phyloP scores from a whole-genome alignment of 2,797 vertebrate genomes.

The Bufotes viridis region DNA sequence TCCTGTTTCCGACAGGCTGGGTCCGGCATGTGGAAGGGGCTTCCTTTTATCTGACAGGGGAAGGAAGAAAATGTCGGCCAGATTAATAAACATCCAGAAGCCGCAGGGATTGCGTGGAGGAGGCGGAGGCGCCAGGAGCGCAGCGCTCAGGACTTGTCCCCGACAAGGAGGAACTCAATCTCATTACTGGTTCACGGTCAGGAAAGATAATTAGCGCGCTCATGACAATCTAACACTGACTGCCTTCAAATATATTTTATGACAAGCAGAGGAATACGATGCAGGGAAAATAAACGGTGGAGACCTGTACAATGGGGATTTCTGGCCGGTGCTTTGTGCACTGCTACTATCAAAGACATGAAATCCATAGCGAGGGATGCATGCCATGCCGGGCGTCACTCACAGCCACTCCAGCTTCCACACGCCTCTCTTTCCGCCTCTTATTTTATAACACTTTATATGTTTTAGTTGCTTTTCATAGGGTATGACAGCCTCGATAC shows the following conservation, averaged over 20 bases:
- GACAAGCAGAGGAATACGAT: background rate
- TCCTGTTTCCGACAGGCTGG: conserved; percentile 10
- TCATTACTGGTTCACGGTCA: background rate
- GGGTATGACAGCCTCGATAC: too few species aligned
- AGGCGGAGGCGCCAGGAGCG: conserved; percentile 19
- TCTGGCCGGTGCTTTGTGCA: background rate
- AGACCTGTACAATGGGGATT: background rate
- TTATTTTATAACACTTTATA: too few species aligned
- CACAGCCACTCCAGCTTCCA: too few species aligned
- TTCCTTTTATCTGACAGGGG: conserved; percentile 55
- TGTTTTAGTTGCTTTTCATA: too few species aligned
- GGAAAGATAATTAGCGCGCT: background rate
- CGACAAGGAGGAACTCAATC: conserved; percentile 7
- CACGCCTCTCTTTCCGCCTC: too few species aligned
- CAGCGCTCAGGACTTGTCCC: background rate
- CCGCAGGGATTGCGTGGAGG: conserved; percentile 17
- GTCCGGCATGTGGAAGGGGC: conserved; percentile 11
- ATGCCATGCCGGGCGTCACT: background rate
- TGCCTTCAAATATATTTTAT: background rate
- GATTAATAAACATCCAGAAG: conserved; percentile 52
- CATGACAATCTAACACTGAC: background rate
- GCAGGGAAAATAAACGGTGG: background rate
- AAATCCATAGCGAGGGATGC: background rate
- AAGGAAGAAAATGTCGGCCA: conserved; percentile 42
- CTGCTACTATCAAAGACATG: background rate